phyloP scores from a whole-genome alignment of 2,113 vertebrate genomes.

The Equus przewalskii region DNA sequence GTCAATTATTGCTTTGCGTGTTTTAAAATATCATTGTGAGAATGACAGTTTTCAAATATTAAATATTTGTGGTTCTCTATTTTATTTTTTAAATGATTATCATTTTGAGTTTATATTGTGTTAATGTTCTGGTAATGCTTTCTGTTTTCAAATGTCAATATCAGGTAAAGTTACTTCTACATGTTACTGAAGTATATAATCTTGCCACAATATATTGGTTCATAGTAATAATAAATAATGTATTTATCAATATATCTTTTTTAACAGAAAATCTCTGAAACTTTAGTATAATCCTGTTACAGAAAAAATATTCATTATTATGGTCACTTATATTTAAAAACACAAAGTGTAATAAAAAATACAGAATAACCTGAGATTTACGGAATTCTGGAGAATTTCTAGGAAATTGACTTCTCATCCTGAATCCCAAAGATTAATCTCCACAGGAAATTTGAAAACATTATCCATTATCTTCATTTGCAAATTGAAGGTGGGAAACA shows the following conservation, averaged over 20 bases:
- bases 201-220: not conserved
- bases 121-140: not conserved
- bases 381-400: not conserved
- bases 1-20: not conserved
- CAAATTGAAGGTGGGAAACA: not conserved
- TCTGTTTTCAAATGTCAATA: not conserved
- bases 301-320: not conserved
- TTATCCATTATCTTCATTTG: not conserved
- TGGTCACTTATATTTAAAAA: not conserved
- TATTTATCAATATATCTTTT: not conserved
- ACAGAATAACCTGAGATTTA: not conserved
- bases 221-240: not conserved
- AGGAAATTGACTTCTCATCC: not conserved
- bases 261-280: not conserved
- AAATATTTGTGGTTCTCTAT: not conserved
- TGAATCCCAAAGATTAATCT: not conserved
- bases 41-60: conserved; percentile 6
- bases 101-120: not conserved
- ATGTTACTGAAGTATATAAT: not conserved
- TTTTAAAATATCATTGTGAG: conserved; percentile 25
- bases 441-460: not conserved
- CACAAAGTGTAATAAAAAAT: not conserved
- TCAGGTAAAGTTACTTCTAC: not conserved
- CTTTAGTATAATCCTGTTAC: not conserved
- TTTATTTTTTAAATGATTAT: not conserved